Percentiles rank a stretch among this genome's conserved stretches.
phyloP scores from a whole-genome alignment of 2,888 invertebrate genomes.

The Sarcophaga rosellei region DNA sequence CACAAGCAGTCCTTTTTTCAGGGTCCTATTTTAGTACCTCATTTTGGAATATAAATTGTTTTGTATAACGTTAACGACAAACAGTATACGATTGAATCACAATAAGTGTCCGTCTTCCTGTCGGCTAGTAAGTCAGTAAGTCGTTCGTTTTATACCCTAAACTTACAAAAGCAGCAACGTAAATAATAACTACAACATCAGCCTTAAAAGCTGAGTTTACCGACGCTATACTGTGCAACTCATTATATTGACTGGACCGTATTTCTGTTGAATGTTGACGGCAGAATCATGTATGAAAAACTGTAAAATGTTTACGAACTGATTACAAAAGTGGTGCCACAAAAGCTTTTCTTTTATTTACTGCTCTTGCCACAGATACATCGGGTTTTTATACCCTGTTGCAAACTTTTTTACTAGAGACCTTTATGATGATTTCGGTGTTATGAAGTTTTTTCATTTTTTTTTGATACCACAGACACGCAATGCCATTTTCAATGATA shows the following conservation, averaged over 20 bases:
- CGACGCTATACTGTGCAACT: slow-evolving; percentile 44
- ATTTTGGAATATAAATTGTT: slow-evolving; percentile 57
- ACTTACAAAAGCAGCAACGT: slow-evolving; percentile 12
- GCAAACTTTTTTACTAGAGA: slow-evolving; percentile 34
- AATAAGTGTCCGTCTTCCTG: slow-evolving; percentile 37
- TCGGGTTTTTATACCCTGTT: slow-evolving; percentile 28
- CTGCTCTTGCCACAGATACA: slow-evolving; percentile 1
- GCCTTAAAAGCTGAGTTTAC: slow-evolving; percentile 17
- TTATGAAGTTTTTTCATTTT: slow-evolving; percentile 20
- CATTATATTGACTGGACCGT: slow-evolving; percentile 35
- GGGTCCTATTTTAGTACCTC: slow-evolving; percentile 38
- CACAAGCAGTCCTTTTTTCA: neutral
- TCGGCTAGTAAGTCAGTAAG: slow-evolving; percentile 51
- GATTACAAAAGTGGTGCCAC: slow-evolving; percentile 54
- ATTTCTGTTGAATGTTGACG: slow-evolving; percentile 41
- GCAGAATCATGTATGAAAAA: slow-evolving; percentile 45
- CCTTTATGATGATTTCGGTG: neutral
- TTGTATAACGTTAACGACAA: slow-evolving; percentile 60
- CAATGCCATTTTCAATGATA: slow-evolving; percentile 64
- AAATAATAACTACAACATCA: slow-evolving; percentile 15
- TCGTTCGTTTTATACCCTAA: slow-evolving; percentile 28
- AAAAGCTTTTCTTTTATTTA: slow-evolving; percentile 27
- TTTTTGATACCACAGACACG: slow-evolving; percentile 59
- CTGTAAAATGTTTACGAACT: slow-evolving; percentile 57
- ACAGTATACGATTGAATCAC: slow-evolving; percentile 48